A percentile compares a stretch with the other conserved stretches of the same genome.
Evolutionary conservation across 2,113 vertebrate genomes (phyloP).

Genomic region (Sinocyclocheilus rhinocerous): DNA sequence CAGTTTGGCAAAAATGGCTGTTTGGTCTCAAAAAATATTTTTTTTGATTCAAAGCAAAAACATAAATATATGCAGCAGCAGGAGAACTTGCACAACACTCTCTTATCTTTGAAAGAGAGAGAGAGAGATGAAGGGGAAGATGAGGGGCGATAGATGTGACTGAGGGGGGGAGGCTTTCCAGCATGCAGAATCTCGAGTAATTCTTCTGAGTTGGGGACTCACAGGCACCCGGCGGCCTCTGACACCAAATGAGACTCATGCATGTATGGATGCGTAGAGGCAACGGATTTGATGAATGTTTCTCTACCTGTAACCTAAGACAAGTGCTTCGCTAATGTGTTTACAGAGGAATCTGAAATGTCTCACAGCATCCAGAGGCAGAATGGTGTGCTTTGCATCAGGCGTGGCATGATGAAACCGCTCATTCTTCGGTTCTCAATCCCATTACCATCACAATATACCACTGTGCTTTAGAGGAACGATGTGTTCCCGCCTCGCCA

Average conservation of each 20-base stretch:
- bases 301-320: conserved; percentile 31
- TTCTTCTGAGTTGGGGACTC: conserved; percentile 36
- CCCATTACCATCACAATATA: conserved; percentile 44
- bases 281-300: conserved; percentile 44
- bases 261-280: conserved; percentile 51
- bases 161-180: conserved; percentile 26
- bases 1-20: background rate
- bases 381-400: background rate
- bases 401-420: background rate
- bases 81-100: conserved; percentile 30
- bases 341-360: conserved; percentile 49
- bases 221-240: conserved; percentile 30
- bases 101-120: conserved; percentile 43
- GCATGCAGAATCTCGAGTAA: conserved; percentile 34
- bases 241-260: conserved; percentile 54
- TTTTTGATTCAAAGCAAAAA: background rate
- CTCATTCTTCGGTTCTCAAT: background rate
- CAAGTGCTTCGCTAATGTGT: conserved; percentile 45
- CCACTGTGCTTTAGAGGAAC: conserved; percentile 8
- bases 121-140: conserved; percentile 20
- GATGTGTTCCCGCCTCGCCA: background rate
- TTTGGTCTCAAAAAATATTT: background rate
- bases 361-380: background rate
- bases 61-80: conserved; percentile 3
- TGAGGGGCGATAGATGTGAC: conserved; percentile 20